Percentiles rank a stretch among this genome's conserved stretches.
Evolutionary conservation across 2,888 invertebrate genomes (phyloP).

Genomic region (Philopedon plagiatum): DNA sequence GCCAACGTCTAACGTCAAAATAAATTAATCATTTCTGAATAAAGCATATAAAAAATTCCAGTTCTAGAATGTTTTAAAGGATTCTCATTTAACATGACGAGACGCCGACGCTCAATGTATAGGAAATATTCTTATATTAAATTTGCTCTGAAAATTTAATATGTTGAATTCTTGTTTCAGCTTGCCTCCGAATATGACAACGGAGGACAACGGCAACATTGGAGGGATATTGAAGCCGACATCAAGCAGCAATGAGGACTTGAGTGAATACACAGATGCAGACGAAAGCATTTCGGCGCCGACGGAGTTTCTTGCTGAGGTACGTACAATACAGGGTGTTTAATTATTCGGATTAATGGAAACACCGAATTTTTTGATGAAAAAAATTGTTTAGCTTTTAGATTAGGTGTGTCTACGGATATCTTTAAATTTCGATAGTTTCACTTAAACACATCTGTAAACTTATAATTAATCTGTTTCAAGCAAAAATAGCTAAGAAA

Average conservation of each 20-base stretch:
- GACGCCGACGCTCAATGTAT: neutral
- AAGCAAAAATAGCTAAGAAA: too few species aligned
- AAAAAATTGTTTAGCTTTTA: too few species aligned
- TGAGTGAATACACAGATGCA: constrained; percentile 79
- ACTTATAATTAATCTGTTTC: too few species aligned
- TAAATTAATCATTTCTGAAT: too few species aligned
- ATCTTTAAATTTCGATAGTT: too few species aligned
- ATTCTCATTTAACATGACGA: neutral
- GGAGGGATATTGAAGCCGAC: constrained; percentile 63
- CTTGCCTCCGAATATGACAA: constrained; percentile 59
- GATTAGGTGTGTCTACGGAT: too few species aligned
- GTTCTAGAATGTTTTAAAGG: too few species aligned
- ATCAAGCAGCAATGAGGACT: constrained; percentile 76
- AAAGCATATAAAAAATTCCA: too few species aligned
- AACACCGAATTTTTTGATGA: too few species aligned
- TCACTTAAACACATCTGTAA: too few species aligned
- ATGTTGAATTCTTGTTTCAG: constrained; percentile 29
- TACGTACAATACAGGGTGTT: constrained; percentile 58
- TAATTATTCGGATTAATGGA: too few species aligned
- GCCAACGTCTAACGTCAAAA: too few species aligned
- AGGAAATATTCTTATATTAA: neutral
- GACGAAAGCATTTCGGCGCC: constrained; percentile 83
- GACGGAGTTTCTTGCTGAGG: constrained; percentile 84
- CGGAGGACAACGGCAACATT: constrained; percentile 68
- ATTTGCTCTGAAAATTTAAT: neutral